Conservation (phyloP, 2,797 vertebrate genomes). For the Harpagifer antarcticus region DNA sequence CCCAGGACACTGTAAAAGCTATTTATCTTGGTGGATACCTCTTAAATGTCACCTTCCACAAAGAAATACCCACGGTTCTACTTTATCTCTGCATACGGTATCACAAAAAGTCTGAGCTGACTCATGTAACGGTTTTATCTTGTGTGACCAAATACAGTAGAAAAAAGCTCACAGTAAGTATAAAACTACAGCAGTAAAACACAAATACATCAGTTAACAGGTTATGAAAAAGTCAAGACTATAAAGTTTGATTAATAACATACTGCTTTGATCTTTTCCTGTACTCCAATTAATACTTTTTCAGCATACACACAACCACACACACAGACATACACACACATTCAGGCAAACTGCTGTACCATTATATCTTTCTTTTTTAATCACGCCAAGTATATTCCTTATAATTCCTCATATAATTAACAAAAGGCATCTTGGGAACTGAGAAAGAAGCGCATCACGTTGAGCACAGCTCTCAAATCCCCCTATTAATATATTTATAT, state of each 20-base stretch:
- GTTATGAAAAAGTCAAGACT: constrained; percentile 49
- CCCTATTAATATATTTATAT: constrained; percentile 64
- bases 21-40: constrained; percentile 3
- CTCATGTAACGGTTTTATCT: constrained; percentile 19
- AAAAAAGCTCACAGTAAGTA: constrained; percentile 18
- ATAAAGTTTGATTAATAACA: constrained; percentile 66
- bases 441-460: constrained; percentile 28
- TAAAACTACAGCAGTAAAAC: constrained; percentile 48
- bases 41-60: constrained; percentile 11
- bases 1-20: not conserved
- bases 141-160: not conserved
- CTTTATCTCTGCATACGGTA: constrained; percentile 1
- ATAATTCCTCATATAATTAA: constrained; percentile 61
- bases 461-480: constrained; percentile 6
- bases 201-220: constrained; percentile 56
- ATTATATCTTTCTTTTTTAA: constrained; percentile 46
- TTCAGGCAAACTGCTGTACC: constrained; percentile 13
- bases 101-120: not conserved
- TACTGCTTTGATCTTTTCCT: constrained; percentile 58
- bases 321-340: not conserved
- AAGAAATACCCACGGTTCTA: constrained; percentile 2
- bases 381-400: constrained; percentile 58
- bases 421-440: constrained; percentile 42
- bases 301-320: not conserved
- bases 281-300: constrained; percentile 23